Percentiles rank a stretch among this genome's conserved stretches.
phyloP scores from a whole-genome alignment of 2,888 invertebrate species.

The Marronus borbonicus region DNA sequence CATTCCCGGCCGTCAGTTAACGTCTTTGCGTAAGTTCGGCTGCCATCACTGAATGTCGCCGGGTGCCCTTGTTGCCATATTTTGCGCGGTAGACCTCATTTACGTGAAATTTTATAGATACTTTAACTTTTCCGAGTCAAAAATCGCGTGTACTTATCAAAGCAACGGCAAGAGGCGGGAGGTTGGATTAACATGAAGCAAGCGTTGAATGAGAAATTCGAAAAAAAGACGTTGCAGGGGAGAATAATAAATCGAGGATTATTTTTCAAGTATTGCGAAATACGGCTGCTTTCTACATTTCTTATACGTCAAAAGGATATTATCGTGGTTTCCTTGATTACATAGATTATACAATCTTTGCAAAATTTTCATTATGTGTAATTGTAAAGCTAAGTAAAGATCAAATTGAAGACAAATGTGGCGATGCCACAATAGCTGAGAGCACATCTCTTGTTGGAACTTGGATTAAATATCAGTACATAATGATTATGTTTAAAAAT shows the following conservation, averaged over 20 bases:
- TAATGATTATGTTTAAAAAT: no score
- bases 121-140: conserved; percentile 50
- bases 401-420: no score
- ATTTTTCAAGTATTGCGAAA: neutral
- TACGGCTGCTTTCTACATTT: no score
- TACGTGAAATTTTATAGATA: conserved; percentile 49
- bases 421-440: no score
- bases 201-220: neutral
- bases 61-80: conserved; percentile 13
- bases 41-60: conserved; percentile 24
- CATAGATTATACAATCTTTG: no score
- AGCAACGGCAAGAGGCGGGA: neutral
- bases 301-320: no score
- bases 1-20: conserved; percentile 5
- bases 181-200: neutral
- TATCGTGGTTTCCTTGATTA: no score
- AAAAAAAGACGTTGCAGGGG: neutral
- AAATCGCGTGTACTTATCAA: conserved; percentile 49
- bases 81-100: conserved; percentile 28
- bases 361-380: no score
- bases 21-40: conserved; percentile 3
- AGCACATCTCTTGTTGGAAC: no score
- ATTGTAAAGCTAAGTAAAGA: no score
- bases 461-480: no score
- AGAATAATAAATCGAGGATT: neutral